Percentiles rank a stretch among this genome's conserved stretches.
These are phyloP conservation scores for Drosophila simulans DNA, from an alignment of 1,140 invertebrate genomes.

Conservation along the genomic window DNA sequence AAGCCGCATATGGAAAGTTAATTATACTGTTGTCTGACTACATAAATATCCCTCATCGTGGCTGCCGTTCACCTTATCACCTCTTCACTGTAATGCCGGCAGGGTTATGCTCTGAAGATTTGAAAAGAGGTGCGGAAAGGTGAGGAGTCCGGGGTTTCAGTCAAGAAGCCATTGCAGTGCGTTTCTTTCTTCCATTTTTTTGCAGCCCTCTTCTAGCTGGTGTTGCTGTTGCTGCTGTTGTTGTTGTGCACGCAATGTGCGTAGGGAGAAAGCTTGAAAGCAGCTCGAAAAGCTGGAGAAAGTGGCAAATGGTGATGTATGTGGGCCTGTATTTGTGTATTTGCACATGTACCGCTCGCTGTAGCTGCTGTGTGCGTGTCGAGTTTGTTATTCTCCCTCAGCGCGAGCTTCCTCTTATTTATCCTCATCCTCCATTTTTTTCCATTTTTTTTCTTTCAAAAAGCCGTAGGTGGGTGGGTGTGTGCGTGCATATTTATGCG, in stretches of 20 bases:
- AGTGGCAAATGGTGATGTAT: neutral
- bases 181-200: conserved; percentile 27
- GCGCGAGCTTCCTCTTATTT: conserved; percentile 22
- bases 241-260: conserved; percentile 33
- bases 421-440: neutral
- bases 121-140: conserved; percentile 2
- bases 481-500: conserved; percentile 76
- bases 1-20: too few species aligned
- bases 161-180: conserved; percentile 65
- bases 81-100: conserved; percentile 20
- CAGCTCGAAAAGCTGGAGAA: neutral
- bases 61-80: conserved; percentile 6
- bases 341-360: conserved; percentile 32
- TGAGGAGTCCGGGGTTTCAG: conserved; percentile 21
- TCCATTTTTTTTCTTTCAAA: conserved; percentile 30
- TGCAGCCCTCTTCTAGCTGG: conserved; percentile 14
- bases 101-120: conserved; percentile 6
- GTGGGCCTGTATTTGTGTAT: conserved; percentile 8
- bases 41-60: neutral
- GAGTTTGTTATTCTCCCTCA: conserved; percentile 48
- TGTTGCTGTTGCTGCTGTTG: conserved; percentile 6
- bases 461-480: conserved; percentile 42
- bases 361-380: conserved; percentile 52
- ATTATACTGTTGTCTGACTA: too few species aligned
- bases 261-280: conserved; percentile 31